A percentile compares a stretch with the other conserved stretches of the same genome.
phyloP scores from a whole-genome alignment of 2,113 vertebrate species.

The Brachypteracias leptosomus region DNA sequence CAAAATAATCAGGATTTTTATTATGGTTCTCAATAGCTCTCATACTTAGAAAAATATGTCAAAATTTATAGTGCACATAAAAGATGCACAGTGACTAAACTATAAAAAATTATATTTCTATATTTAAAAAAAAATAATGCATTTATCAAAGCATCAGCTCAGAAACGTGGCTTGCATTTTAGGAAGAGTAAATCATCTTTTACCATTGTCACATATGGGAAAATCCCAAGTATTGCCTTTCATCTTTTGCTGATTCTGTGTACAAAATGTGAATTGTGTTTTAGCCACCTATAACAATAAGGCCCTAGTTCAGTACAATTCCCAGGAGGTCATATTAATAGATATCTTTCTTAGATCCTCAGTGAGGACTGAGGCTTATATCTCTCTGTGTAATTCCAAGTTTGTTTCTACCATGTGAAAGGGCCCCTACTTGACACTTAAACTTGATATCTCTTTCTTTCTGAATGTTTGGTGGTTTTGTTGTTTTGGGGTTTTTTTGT shows the following conservation, averaged over 20 bases:
- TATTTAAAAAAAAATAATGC: background rate
- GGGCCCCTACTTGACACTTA: background rate
- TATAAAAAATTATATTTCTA: background rate
- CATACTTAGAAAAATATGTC: background rate
- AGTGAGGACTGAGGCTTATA: background rate
- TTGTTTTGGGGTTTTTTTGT: background rate
- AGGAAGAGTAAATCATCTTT: background rate
- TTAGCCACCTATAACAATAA: background rate
- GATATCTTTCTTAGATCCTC: background rate
- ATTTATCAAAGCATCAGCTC: background rate
- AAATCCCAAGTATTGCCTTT: background rate
- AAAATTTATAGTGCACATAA: background rate
- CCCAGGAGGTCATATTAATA: background rate
- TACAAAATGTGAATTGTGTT: background rate
- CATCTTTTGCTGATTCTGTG: background rate
- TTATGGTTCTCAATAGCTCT: background rate
- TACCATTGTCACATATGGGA: background rate
- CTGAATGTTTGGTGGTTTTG: fast-evolving
- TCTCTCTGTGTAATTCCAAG: background rate
- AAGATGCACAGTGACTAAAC: background rate
- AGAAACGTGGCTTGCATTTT: background rate
- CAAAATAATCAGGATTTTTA: background rate
- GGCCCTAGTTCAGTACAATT: background rate
- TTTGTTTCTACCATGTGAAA: background rate
- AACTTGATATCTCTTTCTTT: background rate